Evolutionary conservation across 2,888 invertebrate species (phyloP).

Genomic region (Myathropa florea): DNA sequence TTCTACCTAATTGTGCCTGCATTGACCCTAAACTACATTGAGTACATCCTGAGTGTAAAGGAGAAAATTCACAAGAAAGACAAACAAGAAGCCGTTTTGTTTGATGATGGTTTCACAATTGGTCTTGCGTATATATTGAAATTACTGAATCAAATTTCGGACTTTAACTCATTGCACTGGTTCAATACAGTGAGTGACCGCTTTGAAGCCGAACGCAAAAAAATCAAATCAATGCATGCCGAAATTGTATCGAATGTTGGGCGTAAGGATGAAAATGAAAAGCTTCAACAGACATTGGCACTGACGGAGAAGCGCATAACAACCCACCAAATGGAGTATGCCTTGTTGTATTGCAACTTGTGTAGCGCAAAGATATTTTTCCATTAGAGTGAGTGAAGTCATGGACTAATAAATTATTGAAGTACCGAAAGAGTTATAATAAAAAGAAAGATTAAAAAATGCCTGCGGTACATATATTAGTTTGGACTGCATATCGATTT

Average conservation of each 20-base stretch:
- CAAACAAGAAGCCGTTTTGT: slow-evolving; percentile 89
- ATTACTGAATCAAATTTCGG: slow-evolving; percentile 91
- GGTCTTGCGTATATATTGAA: slow-evolving; percentile 96
- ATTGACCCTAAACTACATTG: slow-evolving; percentile 95
- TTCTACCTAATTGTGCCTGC: slow-evolving; percentile 97
- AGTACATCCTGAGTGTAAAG: slow-evolving; percentile 94
- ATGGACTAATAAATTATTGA: background rate
- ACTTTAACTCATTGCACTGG: slow-evolving; percentile 97
- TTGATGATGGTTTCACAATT: slow-evolving; percentile 99
- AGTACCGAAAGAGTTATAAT: too few relatives aligned
- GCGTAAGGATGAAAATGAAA: slow-evolving; percentile 83
- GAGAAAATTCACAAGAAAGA: slow-evolving; percentile 94
- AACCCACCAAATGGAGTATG: slow-evolving; percentile 91
- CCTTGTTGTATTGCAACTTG: slow-evolving; percentile 93
- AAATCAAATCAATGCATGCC: slow-evolving; percentile 83
- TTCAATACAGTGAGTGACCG: slow-evolving; percentile 92
- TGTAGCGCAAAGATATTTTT: slow-evolving; percentile 98
- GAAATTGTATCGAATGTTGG: slow-evolving; percentile 81
- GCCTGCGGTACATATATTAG: background rate
- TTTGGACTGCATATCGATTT: too few relatives aligned
- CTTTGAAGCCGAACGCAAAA: slow-evolving; percentile 84
- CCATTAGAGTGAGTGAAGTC: slow-evolving; percentile 81
- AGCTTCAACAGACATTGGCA: slow-evolving; percentile 94
- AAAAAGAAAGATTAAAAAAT: too few relatives aligned
- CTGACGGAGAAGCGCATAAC: slow-evolving; percentile 93